Conservation (phyloP, 37 sponge, comb jelly and placozoan species). For the Ephydatia muelleri region DNA sequence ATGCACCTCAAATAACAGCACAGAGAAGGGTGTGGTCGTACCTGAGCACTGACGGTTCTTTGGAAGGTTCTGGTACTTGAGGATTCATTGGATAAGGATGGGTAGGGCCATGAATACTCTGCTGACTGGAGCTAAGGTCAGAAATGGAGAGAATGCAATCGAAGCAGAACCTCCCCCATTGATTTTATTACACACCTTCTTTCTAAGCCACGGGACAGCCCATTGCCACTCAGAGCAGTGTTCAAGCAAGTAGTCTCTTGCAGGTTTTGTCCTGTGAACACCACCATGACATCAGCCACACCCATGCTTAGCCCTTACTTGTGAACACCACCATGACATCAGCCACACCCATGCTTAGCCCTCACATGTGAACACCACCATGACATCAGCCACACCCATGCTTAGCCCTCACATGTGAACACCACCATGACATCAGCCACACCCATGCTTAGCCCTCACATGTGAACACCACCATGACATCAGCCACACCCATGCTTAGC, state of each 20-base stretch:
- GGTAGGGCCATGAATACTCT: constrained; percentile 47
- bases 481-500: neutral
- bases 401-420: too few species aligned
- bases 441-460: too few species aligned
- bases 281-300: neutral
- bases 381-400: neutral
- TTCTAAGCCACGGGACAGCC: constrained; percentile 79
- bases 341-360: neutral
- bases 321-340: neutral
- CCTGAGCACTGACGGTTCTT: constrained; percentile 94
- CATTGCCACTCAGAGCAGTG: constrained; percentile 77
- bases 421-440: neutral
- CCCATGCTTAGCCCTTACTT: constrained; percentile 33
- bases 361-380: constrained; percentile 5
- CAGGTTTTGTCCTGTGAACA: constrained; percentile 39
- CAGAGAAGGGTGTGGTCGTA: neutral
- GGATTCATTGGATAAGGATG: constrained; percentile 85
- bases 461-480: constrained; percentile 1
- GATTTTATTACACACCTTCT: constrained; percentile 41
- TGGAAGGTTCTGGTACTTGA: constrained; percentile 76
- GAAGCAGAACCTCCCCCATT: neutral
- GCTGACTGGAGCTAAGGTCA: constrained; percentile 14
- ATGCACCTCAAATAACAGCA: neutral
- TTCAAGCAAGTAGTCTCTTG: constrained; percentile 52
- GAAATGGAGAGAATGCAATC: neutral